Percentiles rank a stretch among this genome's conserved stretches.
phyloP scores from a whole-genome alignment of 2,888 invertebrate species.

The Gastrophysa polygoni region DNA sequence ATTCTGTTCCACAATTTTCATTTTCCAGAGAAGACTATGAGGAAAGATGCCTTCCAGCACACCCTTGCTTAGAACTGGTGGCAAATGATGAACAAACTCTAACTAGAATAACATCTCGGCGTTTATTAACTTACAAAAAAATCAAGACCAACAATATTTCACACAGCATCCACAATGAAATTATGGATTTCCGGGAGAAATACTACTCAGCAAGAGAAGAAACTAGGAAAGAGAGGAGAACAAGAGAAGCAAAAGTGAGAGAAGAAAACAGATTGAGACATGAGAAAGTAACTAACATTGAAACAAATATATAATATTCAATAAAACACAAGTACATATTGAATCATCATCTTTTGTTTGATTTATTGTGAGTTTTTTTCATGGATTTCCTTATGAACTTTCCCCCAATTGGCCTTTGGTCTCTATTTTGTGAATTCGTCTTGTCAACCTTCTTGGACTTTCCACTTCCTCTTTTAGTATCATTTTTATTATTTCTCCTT shows the following conservation, averaged over 20 bases:
- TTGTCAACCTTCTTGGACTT: constrained; percentile 50
- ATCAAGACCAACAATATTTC: constrained; percentile 61
- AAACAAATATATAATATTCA: constrained; percentile 1
- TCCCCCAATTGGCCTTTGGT: constrained; percentile 50
- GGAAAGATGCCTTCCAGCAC: constrained; percentile 75
- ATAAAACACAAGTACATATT: too few species aligned
- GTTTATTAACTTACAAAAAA: constrained; percentile 88
- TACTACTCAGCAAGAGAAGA: constrained; percentile 74
- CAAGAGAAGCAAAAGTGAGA: constrained; percentile 54
- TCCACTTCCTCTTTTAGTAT: constrained; percentile 26
- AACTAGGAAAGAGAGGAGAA: constrained; percentile 67
- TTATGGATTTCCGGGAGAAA: constrained; percentile 66
- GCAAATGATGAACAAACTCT: constrained; percentile 90
- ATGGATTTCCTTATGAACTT: constrained; percentile 22
- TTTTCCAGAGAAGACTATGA: constrained; percentile 71
- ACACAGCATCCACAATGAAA: constrained; percentile 43
- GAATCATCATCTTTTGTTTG: constrained; percentile 8
- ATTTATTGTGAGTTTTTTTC: constrained; percentile 13
- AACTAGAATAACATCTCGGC: constrained; percentile 77
- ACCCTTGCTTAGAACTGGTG: constrained; percentile 77
- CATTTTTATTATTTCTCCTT: constrained; percentile 11
- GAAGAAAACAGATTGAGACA: constrained; percentile 48
- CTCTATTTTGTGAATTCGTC: constrained; percentile 48
- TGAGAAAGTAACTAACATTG: constrained; percentile 16
- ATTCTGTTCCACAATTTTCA: too few species aligned